Base-by-base conservation (phyloP, 2,888 invertebrate genomes). In the Entomobrya multifasciata region DNA sequence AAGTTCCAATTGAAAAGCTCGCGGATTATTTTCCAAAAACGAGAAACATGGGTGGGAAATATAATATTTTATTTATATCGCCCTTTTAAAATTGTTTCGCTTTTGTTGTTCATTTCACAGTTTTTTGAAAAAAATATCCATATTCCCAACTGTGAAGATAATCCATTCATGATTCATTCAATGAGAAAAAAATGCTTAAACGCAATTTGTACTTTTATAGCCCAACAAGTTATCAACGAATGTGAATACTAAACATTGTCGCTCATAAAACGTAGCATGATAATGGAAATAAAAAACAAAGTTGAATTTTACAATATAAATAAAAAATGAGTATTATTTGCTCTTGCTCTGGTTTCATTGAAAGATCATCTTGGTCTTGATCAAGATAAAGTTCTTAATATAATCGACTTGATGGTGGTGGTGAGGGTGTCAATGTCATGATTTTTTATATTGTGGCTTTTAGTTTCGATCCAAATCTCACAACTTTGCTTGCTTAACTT, bases 351-450 rank as follows among this genome's bases (percentile, higher is more conserved):
- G n/a, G n/a, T n/a, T n/a, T n/a, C n/a, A n/a, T n/a, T n/a, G n/a
- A n/a, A n/a, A n/a, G n/a, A n/a, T n/a, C n/a, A n/a, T n/a, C n/a
- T n/a, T n/a, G n/a, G n/a, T n/a, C n/a, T n/a, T n/a, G n/a, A n/a
- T n/a, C n/a, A 47, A 27, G 72, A 72, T 17, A 13, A 72, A n/a
- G 25, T n/a, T 65, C 1, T 17, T 27, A 72, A 72, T 49, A 20
- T 27, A 49, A 72, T 72, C 30, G 52, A 52, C 67, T 41, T 67
- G 44, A n/a, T 67, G 13, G 41, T 36, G 22, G 44, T 57, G 57
- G 44, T 62, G 84, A 77, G 84, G 78, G 84, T 84, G 84, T 84
- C 84, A 84, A 84, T 84, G 78, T 78, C 77, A 78, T 77, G 70
- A 70, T 78, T 84, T 55, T 20, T 72, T 57, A 47, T 17, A 20